These are phyloP conservation scores for Anthrax anthrax DNA, from an alignment of 2,888 invertebrate genomes.

Conservation along the genomic window DNA sequence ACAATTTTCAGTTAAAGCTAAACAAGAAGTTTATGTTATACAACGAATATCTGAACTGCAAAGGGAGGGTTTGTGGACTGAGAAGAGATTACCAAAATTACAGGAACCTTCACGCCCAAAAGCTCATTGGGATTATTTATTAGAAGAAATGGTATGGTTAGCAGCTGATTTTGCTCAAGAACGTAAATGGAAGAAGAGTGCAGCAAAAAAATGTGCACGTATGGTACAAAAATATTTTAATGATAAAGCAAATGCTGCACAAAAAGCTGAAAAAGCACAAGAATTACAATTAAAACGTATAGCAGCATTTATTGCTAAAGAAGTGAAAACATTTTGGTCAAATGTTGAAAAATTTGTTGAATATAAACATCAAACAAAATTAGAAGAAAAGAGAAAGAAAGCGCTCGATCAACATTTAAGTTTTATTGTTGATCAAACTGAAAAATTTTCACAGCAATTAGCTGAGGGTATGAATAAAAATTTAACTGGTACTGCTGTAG, in stretches of 20 bases:
- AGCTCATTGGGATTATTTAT: slow-evolving; percentile 95
- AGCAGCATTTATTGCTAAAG: slow-evolving; percentile 82
- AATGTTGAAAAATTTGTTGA: slow-evolving; percentile 95
- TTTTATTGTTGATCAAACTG: slow-evolving; percentile 96
- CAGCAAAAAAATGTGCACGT: slow-evolving; percentile 80
- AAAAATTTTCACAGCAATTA: slow-evolving; percentile 85
- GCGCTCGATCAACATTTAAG: slow-evolving; percentile 92
- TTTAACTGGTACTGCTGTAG: slow-evolving; percentile 12
- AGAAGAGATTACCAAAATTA: slow-evolving; percentile 78
- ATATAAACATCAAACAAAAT: slow-evolving; percentile 78
- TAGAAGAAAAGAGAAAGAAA: slow-evolving; percentile 88
- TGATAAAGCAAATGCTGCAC: slow-evolving; percentile 77
- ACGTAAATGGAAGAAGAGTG: slow-evolving; percentile 93
- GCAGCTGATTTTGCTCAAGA: slow-evolving; percentile 96
- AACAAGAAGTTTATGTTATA: slow-evolving; percentile 87
- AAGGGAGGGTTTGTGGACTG: slow-evolving; percentile 90
- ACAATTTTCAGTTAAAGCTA: slow-evolving; percentile 72
- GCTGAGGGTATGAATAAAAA: slow-evolving; percentile 69
- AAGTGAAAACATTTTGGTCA: slow-evolving; percentile 87
- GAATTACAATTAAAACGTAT: slow-evolving; percentile 72
- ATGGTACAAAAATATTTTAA: slow-evolving; percentile 86
- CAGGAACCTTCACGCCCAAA: slow-evolving; percentile 81
- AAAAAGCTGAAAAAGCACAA: slow-evolving; percentile 83
- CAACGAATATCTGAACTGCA: slow-evolving; percentile 82
- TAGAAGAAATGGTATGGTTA: slow-evolving; percentile 98